These are phyloP conservation scores for Corythaeola cristata DNA, from an alignment of 2,113 vertebrate genomes.

Conservation along the genomic window DNA sequence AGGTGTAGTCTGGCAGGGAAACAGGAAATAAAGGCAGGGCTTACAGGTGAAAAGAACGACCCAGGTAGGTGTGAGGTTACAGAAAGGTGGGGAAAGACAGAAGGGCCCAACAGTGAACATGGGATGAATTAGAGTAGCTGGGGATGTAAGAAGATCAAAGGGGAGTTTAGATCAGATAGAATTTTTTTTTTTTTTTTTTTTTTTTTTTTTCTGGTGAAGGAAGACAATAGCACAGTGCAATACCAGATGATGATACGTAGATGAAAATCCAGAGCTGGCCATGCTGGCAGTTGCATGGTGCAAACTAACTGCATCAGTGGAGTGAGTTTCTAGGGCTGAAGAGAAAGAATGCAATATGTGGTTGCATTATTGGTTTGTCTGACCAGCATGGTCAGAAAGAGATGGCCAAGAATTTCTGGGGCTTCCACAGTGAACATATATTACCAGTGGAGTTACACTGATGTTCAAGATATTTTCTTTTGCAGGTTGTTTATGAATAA, in stretches of 20 bases:
- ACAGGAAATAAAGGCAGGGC: background rate
- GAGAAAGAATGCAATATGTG: background rate
- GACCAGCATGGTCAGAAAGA: background rate
- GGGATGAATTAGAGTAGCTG: background rate
- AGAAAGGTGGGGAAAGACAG: background rate
- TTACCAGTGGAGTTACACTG: background rate
- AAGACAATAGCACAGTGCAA: background rate
- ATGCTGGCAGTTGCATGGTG: background rate
- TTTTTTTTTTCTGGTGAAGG: background rate
- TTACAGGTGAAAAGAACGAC: background rate
- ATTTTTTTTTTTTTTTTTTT: no score
- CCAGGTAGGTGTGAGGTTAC: background rate
- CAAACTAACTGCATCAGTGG: background rate
- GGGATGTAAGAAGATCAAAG: background rate
- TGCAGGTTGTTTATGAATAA: background rate
- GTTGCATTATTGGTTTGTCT: background rate
- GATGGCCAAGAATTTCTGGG: background rate
- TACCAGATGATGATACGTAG: background rate
- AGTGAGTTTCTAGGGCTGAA: background rate
- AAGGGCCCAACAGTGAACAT: rapidly evolving
- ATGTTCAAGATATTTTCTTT: background rate
- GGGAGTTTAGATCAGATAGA: background rate
- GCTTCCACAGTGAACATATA: background rate
- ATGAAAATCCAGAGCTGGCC: background rate
- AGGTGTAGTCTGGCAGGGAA: background rate